Evolutionary conservation across 2,113 vertebrate species (phyloP).

Genomic region (Cyprinodon variegatus): DNA sequence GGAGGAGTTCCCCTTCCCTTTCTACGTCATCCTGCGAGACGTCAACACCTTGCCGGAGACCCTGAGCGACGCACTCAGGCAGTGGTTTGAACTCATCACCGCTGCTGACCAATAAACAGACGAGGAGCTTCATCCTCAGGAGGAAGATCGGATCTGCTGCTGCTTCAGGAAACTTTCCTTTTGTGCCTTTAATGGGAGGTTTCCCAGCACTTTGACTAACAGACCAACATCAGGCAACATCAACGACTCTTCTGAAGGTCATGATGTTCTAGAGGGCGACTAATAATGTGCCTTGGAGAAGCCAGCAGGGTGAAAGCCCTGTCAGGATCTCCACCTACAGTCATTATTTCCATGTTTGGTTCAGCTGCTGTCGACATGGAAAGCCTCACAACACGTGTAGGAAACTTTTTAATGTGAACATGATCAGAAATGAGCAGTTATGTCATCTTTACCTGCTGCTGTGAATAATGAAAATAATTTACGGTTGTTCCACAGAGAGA

Average conservation of each 20-base stretch:
- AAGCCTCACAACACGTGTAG: not conserved
- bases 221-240: too few species aligned
- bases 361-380: not conserved
- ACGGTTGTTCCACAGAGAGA: not conserved
- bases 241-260: too few species aligned
- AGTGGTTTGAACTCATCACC: conserved; percentile 98
- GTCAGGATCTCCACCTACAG: not conserved
- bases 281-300: not conserved
- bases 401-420: not conserved
- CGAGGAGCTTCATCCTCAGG: conserved; percentile 12
- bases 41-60: conserved; percentile 93
- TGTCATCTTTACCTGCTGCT: conserved; percentile 19
- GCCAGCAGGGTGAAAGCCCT: too few species aligned
- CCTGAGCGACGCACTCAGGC: conserved; percentile 92
- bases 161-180: not conserved
- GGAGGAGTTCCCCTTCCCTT: conserved; percentile 98
- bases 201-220: too few species aligned
- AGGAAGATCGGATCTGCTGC: not conserved
- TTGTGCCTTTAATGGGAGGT: too few species aligned
- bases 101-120: conserved; percentile 79
- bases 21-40: conserved; percentile 94
- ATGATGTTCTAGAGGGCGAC: not conserved
- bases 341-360: not conserved
- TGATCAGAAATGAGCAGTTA: conserved; percentile 17
- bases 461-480: not conserved